phyloP scores from a whole-genome alignment of 1,140 invertebrate genomes.

The Drosophila lacteicornis region DNA sequence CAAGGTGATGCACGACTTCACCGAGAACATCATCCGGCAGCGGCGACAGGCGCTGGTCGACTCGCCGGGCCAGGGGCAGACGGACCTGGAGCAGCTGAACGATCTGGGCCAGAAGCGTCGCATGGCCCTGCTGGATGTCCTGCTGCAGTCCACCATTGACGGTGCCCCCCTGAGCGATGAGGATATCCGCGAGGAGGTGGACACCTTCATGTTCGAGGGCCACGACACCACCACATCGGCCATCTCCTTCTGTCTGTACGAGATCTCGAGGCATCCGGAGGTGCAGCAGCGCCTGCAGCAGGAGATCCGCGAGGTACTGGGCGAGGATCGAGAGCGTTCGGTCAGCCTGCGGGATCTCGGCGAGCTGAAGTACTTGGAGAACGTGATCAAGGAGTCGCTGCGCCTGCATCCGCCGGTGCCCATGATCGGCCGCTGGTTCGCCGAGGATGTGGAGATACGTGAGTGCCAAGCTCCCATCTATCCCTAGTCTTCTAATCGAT shows the following conservation, averaged over 20 bases:
- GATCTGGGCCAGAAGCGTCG: conserved; percentile 86
- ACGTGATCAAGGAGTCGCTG: conserved; percentile 88
- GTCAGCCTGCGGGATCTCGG: conserved; percentile 40
- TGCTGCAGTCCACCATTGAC: conserved; percentile 88
- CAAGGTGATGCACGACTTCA: conserved; percentile 89
- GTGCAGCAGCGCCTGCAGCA: conserved; percentile 87
- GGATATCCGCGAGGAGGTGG: conserved; percentile 90
- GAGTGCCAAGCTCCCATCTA: not conserved
- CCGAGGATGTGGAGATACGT: conserved; percentile 85
- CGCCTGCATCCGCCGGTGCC: conserved; percentile 89
- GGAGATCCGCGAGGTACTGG: conserved; percentile 87
- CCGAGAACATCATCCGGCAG: conserved; percentile 86
- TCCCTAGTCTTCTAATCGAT: no score
- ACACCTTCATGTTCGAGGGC: conserved; percentile 93
- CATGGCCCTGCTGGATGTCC: conserved; percentile 91
- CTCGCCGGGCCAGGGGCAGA: not conserved
- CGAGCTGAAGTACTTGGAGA: conserved; percentile 85
- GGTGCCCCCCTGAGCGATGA: conserved; percentile 87
- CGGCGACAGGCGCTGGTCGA: conserved; percentile 74
- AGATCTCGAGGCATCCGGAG: conserved; percentile 86
- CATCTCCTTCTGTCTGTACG: conserved; percentile 86
- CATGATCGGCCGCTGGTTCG: conserved; percentile 87
- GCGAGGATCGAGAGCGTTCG: conserved; percentile 47
- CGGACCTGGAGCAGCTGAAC: conserved; percentile 10
- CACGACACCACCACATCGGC: conserved; percentile 89